Conservation (phyloP, 1,140 invertebrate genomes). For the Caerostris darwini region DNA sequence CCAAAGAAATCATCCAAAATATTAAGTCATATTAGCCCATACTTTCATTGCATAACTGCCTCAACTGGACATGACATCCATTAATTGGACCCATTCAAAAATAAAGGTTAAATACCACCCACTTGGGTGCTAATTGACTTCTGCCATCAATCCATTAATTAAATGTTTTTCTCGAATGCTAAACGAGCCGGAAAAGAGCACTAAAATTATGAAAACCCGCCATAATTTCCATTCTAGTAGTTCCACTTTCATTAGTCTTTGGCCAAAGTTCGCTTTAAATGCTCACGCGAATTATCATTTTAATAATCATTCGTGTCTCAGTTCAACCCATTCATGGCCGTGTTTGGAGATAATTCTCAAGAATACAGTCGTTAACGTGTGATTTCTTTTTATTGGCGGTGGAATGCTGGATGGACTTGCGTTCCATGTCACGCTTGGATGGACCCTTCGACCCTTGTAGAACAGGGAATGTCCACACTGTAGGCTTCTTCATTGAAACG, state of each 20-base stretch:
- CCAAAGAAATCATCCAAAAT: too few species aligned
- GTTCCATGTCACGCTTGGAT: neutral
- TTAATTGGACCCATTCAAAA: too few species aligned
- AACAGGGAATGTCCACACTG: neutral
- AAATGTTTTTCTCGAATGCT: neutral
- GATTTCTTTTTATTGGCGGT: neutral
- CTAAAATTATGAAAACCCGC: slow-evolving; percentile 4
- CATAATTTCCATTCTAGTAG: neutral
- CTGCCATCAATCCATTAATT: neutral
- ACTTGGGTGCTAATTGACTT: neutral
- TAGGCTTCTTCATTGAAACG: too few species aligned
- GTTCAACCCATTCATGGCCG: neutral
- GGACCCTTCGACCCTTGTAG: neutral
- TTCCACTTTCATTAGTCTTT: neutral
- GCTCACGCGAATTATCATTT: neutral
- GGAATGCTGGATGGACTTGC: neutral
- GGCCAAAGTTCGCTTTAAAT: neutral
- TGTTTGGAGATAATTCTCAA: neutral
- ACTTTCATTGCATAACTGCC: too few species aligned
- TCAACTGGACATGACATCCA: too few species aligned
- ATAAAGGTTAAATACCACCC: neutral
- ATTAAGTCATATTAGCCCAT: too few species aligned
- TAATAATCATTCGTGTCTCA: neutral
- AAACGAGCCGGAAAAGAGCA: neutral
- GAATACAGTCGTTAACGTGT: neutral